phyloP scores from a whole-genome alignment of 2,888 invertebrate species.

The Empis livida region DNA sequence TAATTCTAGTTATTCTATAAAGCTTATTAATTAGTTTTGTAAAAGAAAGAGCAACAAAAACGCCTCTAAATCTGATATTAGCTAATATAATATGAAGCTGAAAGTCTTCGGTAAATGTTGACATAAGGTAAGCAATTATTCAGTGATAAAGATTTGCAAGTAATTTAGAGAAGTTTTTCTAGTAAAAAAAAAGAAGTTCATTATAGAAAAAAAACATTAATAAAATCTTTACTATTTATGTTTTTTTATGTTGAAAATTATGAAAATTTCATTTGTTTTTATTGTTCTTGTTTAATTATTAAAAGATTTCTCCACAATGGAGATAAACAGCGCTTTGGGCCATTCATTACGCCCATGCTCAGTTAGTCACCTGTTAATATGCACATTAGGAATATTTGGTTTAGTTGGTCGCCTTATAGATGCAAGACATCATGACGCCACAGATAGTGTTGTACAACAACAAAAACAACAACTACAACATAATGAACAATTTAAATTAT shows the following conservation, averaged over 20 bases:
- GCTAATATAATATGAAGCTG: slow-evolving; percentile 11
- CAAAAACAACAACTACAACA: background rate
- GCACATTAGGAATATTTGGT: slow-evolving; percentile 12
- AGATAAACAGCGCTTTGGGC: slow-evolving; percentile 11
- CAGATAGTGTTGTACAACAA: background rate
- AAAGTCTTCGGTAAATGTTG: slow-evolving; percentile 10
- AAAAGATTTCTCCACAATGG: slow-evolving; percentile 15
- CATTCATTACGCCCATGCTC: slow-evolving; percentile 11
- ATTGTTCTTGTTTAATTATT: background rate
- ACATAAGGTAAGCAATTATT: slow-evolving; percentile 10
- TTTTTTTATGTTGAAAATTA: too few species aligned
- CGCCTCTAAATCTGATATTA: background rate
- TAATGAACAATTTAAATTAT: slow-evolving; percentile 5
- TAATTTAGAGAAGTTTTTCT: too few species aligned
- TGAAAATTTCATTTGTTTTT: background rate
- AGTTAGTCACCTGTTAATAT: slow-evolving; percentile 12
- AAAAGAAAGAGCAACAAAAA: background rate
- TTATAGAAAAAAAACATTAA: too few species aligned
- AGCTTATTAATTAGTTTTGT: too few species aligned
- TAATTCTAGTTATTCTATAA: too few species aligned
- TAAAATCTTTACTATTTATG: too few species aligned
- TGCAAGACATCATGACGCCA: slow-evolving; percentile 11
- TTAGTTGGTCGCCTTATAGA: slow-evolving; percentile 11
- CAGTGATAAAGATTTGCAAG: background rate
- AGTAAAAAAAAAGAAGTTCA: too few species aligned